Conservation (phyloP, 2,797 vertebrate genomes). For the Meda fulgida region DNA sequence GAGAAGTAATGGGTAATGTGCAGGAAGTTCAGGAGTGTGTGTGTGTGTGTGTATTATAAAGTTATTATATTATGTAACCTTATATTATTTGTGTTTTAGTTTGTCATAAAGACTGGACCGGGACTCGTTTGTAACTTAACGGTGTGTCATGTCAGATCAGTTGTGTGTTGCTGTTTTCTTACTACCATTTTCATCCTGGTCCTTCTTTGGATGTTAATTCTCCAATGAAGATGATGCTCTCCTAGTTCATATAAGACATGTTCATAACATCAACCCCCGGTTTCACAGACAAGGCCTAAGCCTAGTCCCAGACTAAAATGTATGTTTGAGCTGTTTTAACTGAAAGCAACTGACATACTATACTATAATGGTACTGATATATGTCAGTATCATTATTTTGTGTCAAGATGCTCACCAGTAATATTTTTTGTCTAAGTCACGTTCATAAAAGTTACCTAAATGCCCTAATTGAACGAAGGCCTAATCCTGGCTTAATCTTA, state of each 20-base stretch:
- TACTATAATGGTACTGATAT: too few species aligned
- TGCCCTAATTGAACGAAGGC: too few species aligned
- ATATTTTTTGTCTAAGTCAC: too few species aligned
- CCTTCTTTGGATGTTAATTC: neutral
- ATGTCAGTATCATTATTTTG: too few species aligned
- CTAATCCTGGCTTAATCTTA: too few species aligned
- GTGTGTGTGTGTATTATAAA: neutral
- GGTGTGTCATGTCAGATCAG: neutral
- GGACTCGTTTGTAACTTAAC: neutral
- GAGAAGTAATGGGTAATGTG: neutral
- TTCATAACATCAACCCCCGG: neutral
- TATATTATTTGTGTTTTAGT: constrained; percentile 1
- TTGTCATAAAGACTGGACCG: neutral
- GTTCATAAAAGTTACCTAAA: too few species aligned
- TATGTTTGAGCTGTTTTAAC: too few species aligned
- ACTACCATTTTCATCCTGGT: neutral
- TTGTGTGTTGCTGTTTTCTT: neutral
- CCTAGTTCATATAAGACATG: too few species aligned
- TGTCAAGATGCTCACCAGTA: too few species aligned
- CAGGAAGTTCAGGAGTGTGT: neutral
- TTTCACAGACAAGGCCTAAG: too few species aligned
- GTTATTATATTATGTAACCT: neutral
- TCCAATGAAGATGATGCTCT: neutral
- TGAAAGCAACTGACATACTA: too few species aligned
- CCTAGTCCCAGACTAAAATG: too few species aligned